These are phyloP conservation scores for Rhogogaster chlorosoma DNA, from an alignment of 2,888 invertebrate genomes.

Conservation along the genomic window DNA sequence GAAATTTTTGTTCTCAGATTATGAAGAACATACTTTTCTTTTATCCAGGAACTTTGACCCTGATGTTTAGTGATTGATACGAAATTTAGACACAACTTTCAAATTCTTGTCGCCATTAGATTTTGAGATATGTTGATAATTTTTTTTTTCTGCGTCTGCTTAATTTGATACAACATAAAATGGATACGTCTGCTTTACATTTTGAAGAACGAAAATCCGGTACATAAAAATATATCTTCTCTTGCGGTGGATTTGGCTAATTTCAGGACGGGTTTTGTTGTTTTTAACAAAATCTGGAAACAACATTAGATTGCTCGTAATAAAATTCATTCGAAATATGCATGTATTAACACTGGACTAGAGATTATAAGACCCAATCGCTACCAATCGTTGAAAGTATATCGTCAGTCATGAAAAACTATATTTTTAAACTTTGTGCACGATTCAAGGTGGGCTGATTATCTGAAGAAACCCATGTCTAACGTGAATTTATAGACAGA, in stretches of 20 bases:
- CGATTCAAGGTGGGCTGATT: neutral
- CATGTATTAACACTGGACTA: too few species aligned
- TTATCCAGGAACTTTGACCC: neutral
- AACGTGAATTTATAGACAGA: neutral
- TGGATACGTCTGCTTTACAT: too few species aligned
- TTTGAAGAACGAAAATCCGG: too few species aligned
- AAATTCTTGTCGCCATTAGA: too few species aligned
- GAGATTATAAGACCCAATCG: too few species aligned
- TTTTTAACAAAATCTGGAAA: neutral
- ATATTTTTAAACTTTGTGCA: neutral
- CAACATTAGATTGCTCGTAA: neutral
- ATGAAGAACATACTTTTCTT: too few species aligned
- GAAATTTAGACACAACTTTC: neutral
- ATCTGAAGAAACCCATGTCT: neutral
- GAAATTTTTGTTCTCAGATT: too few species aligned
- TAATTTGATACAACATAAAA: too few species aligned
- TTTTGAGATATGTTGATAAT: too few species aligned
- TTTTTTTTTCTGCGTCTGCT: too few species aligned
- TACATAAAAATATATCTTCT: too few species aligned
- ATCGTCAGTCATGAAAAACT: neutral
- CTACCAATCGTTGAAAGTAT: neutral
- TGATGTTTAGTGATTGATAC: neutral
- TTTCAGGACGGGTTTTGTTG: neutral
- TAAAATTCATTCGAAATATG: neutral
- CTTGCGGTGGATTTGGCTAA: too few species aligned